These are phyloP conservation scores for Antechinus stuartii DNA, from an alignment of 2,113 vertebrate genomes.

Conservation along the genomic window DNA sequence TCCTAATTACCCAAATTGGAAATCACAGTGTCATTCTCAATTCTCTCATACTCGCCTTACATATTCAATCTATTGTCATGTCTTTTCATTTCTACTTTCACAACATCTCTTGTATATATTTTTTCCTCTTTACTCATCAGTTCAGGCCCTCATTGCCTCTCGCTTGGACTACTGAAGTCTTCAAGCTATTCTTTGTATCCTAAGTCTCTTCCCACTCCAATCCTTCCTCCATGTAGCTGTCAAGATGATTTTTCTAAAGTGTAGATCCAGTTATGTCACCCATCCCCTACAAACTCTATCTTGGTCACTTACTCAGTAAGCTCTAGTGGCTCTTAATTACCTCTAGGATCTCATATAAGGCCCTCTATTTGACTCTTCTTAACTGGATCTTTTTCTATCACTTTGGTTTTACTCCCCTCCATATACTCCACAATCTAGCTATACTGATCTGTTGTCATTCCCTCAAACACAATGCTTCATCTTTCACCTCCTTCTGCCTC, in stretches of 20 bases:
- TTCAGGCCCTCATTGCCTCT: neutral
- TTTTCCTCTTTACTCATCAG: no score
- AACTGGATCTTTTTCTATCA: neutral
- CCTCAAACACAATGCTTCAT: neutral
- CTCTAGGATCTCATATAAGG: neutral
- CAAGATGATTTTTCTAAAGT: neutral
- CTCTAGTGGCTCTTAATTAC: neutral
- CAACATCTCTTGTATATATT: no score
- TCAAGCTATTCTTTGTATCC: neutral
- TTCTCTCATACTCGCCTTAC: neutral
- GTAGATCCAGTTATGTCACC: neutral
- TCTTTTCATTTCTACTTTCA: neutral
- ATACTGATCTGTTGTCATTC: neutral
- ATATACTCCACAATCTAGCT: neutral
- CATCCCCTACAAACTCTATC: neutral
- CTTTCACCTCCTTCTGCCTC: neutral
- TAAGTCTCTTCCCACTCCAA: neutral
- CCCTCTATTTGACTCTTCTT: neutral
- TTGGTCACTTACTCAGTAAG: neutral
- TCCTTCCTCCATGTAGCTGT: neutral
- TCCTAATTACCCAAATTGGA: neutral
- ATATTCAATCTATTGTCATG: neutral
- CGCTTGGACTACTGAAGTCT: neutral
- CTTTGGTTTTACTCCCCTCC: neutral
- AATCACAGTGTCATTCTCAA: neutral